phyloP scores from a whole-genome alignment of 2,113 vertebrate genomes.

The Tricholaema leucomelas region DNA sequence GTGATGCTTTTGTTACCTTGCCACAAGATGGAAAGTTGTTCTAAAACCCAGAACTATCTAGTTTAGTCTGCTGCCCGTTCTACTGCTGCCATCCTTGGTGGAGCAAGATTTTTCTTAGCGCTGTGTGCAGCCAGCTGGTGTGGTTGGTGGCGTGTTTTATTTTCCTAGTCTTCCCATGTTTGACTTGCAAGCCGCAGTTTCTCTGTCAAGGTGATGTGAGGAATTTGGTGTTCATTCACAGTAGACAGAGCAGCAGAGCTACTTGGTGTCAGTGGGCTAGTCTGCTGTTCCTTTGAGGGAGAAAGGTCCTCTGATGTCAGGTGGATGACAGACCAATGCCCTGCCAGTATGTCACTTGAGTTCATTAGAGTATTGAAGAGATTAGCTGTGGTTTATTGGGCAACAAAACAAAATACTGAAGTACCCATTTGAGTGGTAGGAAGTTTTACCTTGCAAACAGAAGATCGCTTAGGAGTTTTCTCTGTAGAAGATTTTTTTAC shows the following conservation, averaged over 20 bases:
- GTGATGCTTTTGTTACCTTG: background rate
- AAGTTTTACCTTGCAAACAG: background rate
- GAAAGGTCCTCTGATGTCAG: background rate
- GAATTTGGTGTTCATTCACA: fast-evolving
- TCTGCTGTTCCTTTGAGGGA: background rate
- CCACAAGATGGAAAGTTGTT: background rate
- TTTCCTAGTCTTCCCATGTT: background rate
- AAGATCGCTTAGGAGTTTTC: background rate
- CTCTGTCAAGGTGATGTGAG: background rate
- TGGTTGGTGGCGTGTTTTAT: background rate
- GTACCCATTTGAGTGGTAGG: background rate
- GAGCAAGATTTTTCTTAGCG: background rate
- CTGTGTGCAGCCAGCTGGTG: background rate
- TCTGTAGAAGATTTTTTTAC: background rate
- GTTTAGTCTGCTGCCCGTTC: background rate
- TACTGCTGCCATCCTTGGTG: background rate
- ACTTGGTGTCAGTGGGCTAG: background rate
- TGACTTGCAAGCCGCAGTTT: background rate
- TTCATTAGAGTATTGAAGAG: background rate
- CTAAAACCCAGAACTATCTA: background rate
- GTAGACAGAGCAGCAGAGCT: background rate
- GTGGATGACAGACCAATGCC: background rate
- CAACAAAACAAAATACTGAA: background rate
- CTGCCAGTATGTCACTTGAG: background rate
- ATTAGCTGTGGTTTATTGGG: background rate